phyloP scores from a whole-genome alignment of 1,140 invertebrate genomes.

The Trachymyrmex cornetzi region DNA sequence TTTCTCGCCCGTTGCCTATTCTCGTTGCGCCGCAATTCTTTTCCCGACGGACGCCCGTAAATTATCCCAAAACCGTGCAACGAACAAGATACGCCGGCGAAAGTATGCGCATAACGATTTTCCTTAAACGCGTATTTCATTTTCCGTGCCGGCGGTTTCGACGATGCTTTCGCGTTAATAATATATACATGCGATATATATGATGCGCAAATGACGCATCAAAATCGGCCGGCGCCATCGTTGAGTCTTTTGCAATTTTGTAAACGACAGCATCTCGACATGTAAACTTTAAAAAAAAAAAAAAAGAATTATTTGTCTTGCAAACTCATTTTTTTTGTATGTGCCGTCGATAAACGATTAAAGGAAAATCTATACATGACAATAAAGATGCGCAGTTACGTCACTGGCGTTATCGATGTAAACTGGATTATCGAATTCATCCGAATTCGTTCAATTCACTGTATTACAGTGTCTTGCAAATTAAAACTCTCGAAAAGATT shows the following conservation, averaged over 20 bases:
- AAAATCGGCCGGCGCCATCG: slow-evolving; percentile 47
- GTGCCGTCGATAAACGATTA: background rate
- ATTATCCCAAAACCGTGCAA: background rate
- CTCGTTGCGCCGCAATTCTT: background rate
- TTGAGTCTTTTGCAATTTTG: slow-evolving; percentile 34
- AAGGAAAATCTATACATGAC: background rate
- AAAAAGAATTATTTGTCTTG: background rate
- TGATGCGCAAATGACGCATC: slow-evolving; percentile 49
- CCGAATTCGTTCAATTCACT: background rate
- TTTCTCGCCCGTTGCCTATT: background rate
- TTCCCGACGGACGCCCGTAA: background rate
- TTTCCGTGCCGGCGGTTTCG: slow-evolving; percentile 5
- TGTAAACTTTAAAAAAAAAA: background rate
- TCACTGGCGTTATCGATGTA: background rate
- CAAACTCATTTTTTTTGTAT: background rate
- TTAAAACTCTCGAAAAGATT: background rate
- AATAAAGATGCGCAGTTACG: background rate
- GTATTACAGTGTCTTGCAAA: background rate
- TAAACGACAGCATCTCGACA: background rate
- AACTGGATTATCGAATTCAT: background rate
- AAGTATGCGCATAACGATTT: background rate
- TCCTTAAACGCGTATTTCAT: background rate
- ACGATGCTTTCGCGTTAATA: background rate
- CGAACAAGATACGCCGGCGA: background rate
- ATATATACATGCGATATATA: slow-evolving; percentile 24